Evolutionary conservation across 2,113 vertebrate genomes (phyloP), one percentile per base, ranked within the genome.

Genomic region (Myiozetetes cayanensis): DNA sequence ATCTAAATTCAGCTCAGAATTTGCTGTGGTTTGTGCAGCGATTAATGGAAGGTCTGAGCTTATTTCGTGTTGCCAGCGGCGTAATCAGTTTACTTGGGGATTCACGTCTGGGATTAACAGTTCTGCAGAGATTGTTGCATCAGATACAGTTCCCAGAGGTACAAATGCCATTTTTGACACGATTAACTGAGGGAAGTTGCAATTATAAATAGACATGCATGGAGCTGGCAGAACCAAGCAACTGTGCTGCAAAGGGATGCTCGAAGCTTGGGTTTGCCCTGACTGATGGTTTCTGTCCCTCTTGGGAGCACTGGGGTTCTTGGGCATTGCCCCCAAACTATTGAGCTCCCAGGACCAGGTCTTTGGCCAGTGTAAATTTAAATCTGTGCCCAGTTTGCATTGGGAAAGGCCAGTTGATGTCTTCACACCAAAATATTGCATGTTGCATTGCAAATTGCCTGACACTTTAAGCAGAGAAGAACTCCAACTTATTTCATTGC

Each of bases 401-500:
- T 28, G 77, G 61, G 56, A 71, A 89, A 75, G 39, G 52, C 80
- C 89, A 84, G 56, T 6, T 70, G 83, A 90, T 84, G 15, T 30
- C 70, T 95, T 95, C 80, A 47, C 56, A 78, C 80, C 72, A 91
- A 93, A 92, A 84, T 71, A 94, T 80, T 95, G 68, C 80, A 77
- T 12, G 20, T 53, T 83, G 71, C 92, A 83, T 88, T 94, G 90
- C 76, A 92, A 94, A 93, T 87, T 80, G 59, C 90, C 82, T 4
- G 0, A 88, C 47, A 25, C 72, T 97, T 92, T 31, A 63, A 67
- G 89, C 76, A 90, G 83, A 80, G 86, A 89, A 89, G 79, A 93
- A 84, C 86, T 96, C 76, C 89, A 94, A 66, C 80, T 95, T 94
- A 86, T 90, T 93, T 92, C 68, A n/a, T 71, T 86, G 86, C 83